Conservation (phyloP, 2,888 invertebrate genomes). For the Sphaerophoria taeniata region DNA sequence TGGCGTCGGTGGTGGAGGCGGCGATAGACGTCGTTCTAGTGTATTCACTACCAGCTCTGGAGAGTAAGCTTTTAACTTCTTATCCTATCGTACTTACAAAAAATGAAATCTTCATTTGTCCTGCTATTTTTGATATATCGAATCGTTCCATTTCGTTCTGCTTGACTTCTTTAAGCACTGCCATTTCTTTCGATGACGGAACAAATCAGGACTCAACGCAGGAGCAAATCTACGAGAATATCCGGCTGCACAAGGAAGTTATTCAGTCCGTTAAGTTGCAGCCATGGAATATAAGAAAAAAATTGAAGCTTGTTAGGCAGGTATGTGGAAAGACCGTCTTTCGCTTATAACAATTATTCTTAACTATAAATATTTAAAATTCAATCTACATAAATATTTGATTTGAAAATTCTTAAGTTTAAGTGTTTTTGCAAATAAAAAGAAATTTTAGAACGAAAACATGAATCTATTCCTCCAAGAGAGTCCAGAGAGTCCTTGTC, state of each 20-base stretch:
- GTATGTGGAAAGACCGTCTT: constrained; percentile 78
- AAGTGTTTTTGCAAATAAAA: neutral
- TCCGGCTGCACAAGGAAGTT: constrained; percentile 95
- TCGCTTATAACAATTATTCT: neutral
- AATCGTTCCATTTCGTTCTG: constrained; percentile 57
- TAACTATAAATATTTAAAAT: neutral
- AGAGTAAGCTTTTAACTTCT: constrained; percentile 86
- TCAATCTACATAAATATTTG: constrained; percentile 6
- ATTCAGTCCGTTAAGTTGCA: constrained; percentile 93
- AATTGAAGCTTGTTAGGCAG: constrained; percentile 91
- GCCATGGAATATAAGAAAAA: constrained; percentile 92
- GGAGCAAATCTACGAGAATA: constrained; percentile 95
- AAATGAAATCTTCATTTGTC: constrained; percentile 51
- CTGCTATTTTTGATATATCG: constrained; percentile 55
- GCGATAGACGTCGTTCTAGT: constrained; percentile 86
- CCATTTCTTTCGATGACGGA: constrained; percentile 90
- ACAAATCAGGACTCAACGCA: constrained; percentile 87
- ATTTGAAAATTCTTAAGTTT: neutral
- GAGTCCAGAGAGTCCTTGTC: constrained; percentile 25
- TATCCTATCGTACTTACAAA: neutral
- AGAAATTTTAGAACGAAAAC: neutral
- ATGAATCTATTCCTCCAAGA: too few species aligned
- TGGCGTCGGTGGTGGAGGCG: constrained; percentile 77
- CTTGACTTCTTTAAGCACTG: constrained; percentile 85
- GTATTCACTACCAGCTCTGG: constrained; percentile 94